phyloP scores from a whole-genome alignment of 2,113 vertebrate genomes.

The crab-eating macaque (Macaca fascicularis) region DNA sequence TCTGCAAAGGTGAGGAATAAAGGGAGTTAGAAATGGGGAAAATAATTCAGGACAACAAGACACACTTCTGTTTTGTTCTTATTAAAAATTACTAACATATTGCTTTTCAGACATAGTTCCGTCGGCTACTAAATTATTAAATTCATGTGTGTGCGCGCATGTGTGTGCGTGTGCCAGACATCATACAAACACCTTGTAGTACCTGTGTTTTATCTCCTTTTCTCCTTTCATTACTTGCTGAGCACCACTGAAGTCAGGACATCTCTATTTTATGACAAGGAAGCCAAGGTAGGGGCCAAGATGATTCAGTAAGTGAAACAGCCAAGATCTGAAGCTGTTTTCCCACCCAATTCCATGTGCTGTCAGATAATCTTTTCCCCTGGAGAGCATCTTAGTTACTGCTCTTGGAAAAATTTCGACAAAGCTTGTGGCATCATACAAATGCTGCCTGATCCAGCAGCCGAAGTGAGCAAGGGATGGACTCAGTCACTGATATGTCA shows the following conservation, averaged over 20 bases:
- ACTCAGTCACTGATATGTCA: background rate
- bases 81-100: background rate
- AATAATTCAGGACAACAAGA: background rate
- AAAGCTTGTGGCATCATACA: rapidly evolving
- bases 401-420: background rate
- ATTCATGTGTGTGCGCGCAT: rapidly evolving
- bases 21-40: background rate
- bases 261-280: background rate
- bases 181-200: background rate
- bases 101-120: background rate
- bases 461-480: background rate
- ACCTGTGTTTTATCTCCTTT: background rate
- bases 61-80: background rate
- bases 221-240: background rate
- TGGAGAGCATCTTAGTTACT: background rate
- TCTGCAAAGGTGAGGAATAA: background rate
- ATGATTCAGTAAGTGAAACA: background rate
- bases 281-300: background rate
- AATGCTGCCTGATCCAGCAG: background rate
- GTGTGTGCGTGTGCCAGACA: background rate
- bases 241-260: background rate
- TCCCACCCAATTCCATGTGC: too few relatives aligned
- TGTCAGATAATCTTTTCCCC: background rate
- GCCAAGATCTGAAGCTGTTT: background rate
- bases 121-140: rapidly evolving